A percentile compares a stretch with the other conserved stretches of the same genome.
Conservation (phyloP, 1,140 invertebrate genomes). For the Rhagoletis pomonella region DNA sequence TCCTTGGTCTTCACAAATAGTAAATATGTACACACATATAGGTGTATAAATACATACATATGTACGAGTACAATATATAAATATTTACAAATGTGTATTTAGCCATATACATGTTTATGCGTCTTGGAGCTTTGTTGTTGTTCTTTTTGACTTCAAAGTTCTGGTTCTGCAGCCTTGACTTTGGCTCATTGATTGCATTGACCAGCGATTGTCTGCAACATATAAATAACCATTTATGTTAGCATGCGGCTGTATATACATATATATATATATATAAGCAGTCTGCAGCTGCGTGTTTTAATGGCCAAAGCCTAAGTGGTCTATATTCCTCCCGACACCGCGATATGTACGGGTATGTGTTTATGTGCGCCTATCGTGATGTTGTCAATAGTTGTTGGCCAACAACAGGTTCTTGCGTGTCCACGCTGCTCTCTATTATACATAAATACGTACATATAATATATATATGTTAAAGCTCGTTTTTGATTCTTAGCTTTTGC, state of each 20-base stretch:
- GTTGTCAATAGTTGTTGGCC: constrained; percentile 10
- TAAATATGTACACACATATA: constrained; percentile 12
- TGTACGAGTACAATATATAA: too few species aligned
- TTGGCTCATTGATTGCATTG: constrained; percentile 41
- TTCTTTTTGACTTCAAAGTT: constrained; percentile 1
- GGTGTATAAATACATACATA: too few species aligned
- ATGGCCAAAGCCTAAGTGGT: constrained; percentile 20
- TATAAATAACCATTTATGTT: neutral
- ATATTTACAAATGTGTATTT: too few species aligned
- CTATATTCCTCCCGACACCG: neutral
- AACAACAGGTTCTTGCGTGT: constrained; percentile 36
- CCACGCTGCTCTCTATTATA: neutral
- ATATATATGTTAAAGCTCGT: neutral
- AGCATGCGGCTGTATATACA: neutral
- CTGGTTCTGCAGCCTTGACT: constrained; percentile 45
- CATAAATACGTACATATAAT: too few species aligned
- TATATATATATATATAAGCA: neutral
- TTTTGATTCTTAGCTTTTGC: neutral
- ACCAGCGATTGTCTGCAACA: constrained; percentile 32
- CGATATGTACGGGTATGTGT: neutral
- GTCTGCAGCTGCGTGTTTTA: constrained; percentile 34
- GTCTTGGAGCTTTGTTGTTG: neutral
- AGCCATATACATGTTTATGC: neutral
- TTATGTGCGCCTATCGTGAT: neutral
- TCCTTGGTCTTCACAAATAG: neutral